Base-by-base conservation (phyloP, 2,888 invertebrate species). In the Chorisops tibialis region DNA sequence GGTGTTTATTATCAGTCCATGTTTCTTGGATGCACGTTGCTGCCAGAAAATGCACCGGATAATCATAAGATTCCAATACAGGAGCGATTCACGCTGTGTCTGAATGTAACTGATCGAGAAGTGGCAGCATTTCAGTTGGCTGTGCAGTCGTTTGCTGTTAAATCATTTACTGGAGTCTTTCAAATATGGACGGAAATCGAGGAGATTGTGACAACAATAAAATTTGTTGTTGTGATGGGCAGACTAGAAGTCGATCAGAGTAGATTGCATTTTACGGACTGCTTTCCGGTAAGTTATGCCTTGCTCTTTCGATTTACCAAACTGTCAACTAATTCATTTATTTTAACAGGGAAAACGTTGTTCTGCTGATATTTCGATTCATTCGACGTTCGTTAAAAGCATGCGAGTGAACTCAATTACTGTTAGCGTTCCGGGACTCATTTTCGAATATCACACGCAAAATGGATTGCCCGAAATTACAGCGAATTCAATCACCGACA, bases 341-440 rank as follows among this genome's bases (percentile, higher is more conserved):
- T n/a, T n/a, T 21, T 35, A 16, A 14, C 54, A 91, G 90, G 91
- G 88, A 66, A 91, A 88, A 77, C 82, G 88, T 67, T 90, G 90
- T 72, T 83, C 84, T 52, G 86, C 88, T 70, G 87, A 88, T 69
- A 80, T 96, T 64, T 85, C 87, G 73, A 84, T 95, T 66, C 87
- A 90, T 72, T 94, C 91, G 70, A 87, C 87, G 4, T 94, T 93
- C 80, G 80, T 85, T 67, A 85, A 88, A 70, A 83, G 86, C 54
- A 91, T 96, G 89, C 85, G 86, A 67, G 86, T 95, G 1, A 74
- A 72, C 37, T 70, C 74, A 7, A 72, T 78, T 9, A 67, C 83
- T 37, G 85, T 88, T 61, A 81, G 82, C 22, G 80, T 86, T 37
- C 81, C 87, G 2, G 81, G 87, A 4, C 80, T 89, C 14, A 84